phyloP scores from a whole-genome alignment of 2,797 vertebrate genomes.

The Sciaenops ocellatus region DNA sequence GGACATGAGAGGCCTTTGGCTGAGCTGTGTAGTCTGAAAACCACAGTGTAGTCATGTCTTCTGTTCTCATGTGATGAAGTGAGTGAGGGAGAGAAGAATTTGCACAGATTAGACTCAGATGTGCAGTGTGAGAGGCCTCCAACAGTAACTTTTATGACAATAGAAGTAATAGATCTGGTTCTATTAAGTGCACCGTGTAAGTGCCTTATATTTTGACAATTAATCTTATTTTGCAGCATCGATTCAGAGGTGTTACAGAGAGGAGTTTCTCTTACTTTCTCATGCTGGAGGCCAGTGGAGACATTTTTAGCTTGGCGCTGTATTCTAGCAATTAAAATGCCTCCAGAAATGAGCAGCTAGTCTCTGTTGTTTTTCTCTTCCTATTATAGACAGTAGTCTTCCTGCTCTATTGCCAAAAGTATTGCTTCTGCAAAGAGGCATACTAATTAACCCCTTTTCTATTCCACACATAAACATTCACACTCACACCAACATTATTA shows the following conservation, averaged over 20 bases:
- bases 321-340: slow-evolving; percentile 80
- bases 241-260: slow-evolving; percentile 48
- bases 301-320: slow-evolving; percentile 77
- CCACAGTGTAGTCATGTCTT: not conserved
- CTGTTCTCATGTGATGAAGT: not conserved
- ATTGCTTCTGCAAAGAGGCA: slow-evolving; percentile 39
- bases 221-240: not conserved
- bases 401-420: slow-evolving; percentile 41
- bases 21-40: slow-evolving; percentile 11
- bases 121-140: not conserved
- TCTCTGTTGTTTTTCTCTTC: slow-evolving; percentile 75
- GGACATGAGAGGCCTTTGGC: slow-evolving; percentile 7
- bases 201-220: not conserved
- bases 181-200: not conserved
- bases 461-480: slow-evolving; percentile 14
- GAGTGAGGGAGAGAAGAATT: not conserved
- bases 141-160: not conserved
- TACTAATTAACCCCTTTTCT: slow-evolving; percentile 55
- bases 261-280: slow-evolving; percentile 59
- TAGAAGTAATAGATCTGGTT: not conserved
- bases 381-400: slow-evolving; percentile 62
- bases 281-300: slow-evolving; percentile 62
- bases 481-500: slow-evolving; percentile 20
- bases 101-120: slow-evolving; percentile 18
- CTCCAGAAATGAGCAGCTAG: slow-evolving; percentile 75